A percentile compares a stretch with the other conserved stretches of the same genome.
These are phyloP conservation scores for Drosophila grimshawi DNA, from an alignment of 1,140 invertebrate genomes.

Conservation along the genomic window DNA sequence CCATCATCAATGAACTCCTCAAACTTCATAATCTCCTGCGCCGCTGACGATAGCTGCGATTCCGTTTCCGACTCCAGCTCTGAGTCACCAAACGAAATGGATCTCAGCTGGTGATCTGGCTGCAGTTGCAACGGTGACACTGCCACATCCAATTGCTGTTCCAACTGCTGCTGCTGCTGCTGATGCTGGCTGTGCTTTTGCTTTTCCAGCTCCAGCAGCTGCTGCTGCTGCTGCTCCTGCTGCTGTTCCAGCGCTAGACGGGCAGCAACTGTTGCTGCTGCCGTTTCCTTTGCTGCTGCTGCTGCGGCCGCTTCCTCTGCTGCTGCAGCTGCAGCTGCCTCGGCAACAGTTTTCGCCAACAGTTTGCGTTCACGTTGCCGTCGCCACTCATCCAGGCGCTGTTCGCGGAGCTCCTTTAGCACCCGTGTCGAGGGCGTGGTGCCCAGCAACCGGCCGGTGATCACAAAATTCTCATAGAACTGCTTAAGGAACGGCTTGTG, in stretches of 20 bases:
- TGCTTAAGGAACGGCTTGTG: slow-evolving; percentile 79
- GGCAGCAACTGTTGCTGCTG: slow-evolving; percentile 16
- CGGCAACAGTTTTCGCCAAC: slow-evolving; percentile 33
- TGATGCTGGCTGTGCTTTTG: slow-evolving; percentile 30
- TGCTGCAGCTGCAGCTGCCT: slow-evolving; percentile 32
- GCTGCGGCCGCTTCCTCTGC: slow-evolving; percentile 37
- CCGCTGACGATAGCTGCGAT: slow-evolving; percentile 75
- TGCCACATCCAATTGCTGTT: slow-evolving; percentile 43
- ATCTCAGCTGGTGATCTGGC: slow-evolving; percentile 55
- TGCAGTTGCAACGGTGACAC: slow-evolving; percentile 42
- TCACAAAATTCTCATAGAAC: slow-evolving; percentile 78
- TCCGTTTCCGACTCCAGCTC: slow-evolving; percentile 79
- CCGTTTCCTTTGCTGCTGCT: slow-evolving; percentile 32
- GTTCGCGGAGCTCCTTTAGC: slow-evolving; percentile 63
- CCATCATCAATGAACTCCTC: slow-evolving; percentile 81
- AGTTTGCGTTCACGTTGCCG: slow-evolving; percentile 58
- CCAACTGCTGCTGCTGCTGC: slow-evolving; percentile 34
- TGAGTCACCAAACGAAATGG: slow-evolving; percentile 68
- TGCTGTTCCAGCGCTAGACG: slow-evolving; percentile 22
- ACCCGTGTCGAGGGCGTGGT: slow-evolving; percentile 71
- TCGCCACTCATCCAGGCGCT: slow-evolving; percentile 74
- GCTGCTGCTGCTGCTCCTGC: slow-evolving; percentile 24
- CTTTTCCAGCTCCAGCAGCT: slow-evolving; percentile 39
- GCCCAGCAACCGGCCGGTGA: slow-evolving; percentile 67
- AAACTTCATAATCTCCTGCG: slow-evolving; percentile 82